Evolutionary conservation across 2,888 invertebrate species (phyloP).

Genomic region (Agrenia bidenticulata): DNA sequence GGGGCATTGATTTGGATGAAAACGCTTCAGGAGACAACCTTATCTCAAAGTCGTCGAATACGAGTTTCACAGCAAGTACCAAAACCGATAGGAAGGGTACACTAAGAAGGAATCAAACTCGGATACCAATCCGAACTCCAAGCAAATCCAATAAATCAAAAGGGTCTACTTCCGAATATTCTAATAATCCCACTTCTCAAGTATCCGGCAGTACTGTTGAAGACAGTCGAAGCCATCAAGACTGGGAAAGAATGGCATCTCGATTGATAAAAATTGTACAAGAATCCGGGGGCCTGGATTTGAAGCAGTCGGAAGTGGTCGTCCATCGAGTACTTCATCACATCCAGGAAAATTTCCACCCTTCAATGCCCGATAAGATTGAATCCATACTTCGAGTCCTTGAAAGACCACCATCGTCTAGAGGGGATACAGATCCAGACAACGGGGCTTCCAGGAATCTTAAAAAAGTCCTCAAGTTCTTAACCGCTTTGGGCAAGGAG

Average conservation of each 20-base stretch:
- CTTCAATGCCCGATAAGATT: background rate
- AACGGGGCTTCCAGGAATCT: background rate
- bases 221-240: no score
- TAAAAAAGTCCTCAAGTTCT: background rate
- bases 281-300: constrained; percentile 22
- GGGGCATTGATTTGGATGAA: background rate
- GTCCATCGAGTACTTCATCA: constrained; percentile 23
- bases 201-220: no score
- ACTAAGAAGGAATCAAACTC: no score
- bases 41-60: no score
- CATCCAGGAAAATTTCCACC: constrained; percentile 18
- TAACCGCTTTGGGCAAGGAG: background rate
- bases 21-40: constrained; percentile 1
- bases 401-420: background rate
- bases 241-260: no score
- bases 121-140: background rate
- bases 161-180: no score
- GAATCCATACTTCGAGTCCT: constrained; percentile 9
- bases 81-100: no score
- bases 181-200: no score
- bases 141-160: background rate
- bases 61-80: no score
- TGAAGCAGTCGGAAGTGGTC: constrained; percentile 21
- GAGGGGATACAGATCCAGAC: background rate
- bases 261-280: constrained; percentile 18